These are phyloP conservation scores for Synaphobranchus kaupii DNA, from an alignment of 2,797 vertebrate species.

Conservation along the genomic window DNA sequence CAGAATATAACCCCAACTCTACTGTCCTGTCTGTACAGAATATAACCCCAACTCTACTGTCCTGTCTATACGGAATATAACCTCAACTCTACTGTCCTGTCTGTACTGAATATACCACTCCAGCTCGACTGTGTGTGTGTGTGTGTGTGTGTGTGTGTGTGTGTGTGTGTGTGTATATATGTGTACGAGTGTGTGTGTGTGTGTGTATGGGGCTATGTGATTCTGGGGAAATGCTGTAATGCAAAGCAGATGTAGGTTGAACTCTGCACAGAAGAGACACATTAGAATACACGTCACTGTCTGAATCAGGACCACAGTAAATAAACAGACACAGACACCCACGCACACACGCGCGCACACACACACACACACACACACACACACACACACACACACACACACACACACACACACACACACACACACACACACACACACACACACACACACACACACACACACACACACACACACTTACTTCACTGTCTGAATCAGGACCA, in stretches of 20 bases:
- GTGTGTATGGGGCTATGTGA: not conserved
- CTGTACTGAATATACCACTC: too few relatives aligned
- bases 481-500: not conserved
- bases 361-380: not conserved
- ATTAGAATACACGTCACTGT: not conserved
- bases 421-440: not conserved
- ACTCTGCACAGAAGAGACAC: not conserved
- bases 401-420: conserved; percentile 29
- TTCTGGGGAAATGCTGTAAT: conserved; percentile 49
- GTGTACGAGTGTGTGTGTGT: too few relatives aligned
- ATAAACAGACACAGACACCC: not conserved
- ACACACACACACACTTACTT: conserved; percentile 31
- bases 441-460: conserved; percentile 14
- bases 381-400: conserved; percentile 14
- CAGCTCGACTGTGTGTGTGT: too few relatives aligned
- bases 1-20: too few relatives aligned
- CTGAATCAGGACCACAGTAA: conserved; percentile 14
- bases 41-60: too few relatives aligned
- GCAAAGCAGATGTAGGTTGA: conserved; percentile 51
- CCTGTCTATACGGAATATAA: too few relatives aligned
- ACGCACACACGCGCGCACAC: not conserved
- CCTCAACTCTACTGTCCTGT: too few relatives aligned
- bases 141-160: too few relatives aligned
- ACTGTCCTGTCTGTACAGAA: too few relatives aligned
- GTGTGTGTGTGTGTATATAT: not conserved